Conservation (phyloP, 2,113 vertebrate species). For the Odobenus rosmarus region DNA sequence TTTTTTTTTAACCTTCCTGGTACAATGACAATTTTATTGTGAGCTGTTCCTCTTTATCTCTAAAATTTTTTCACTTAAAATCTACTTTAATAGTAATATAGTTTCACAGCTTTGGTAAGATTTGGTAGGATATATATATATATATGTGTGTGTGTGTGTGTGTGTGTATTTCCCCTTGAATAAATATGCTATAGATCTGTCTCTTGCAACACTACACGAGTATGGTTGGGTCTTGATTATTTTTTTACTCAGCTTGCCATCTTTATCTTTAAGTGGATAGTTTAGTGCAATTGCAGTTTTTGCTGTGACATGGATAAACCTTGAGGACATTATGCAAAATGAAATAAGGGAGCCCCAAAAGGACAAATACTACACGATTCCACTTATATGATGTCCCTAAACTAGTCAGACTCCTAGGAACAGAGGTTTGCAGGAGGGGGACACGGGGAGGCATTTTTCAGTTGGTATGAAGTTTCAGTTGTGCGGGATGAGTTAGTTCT, state of each 20-base stretch:
- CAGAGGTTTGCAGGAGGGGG: not conserved
- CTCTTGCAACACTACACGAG: no score
- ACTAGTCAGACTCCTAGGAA: not conserved
- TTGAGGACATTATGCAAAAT: not conserved
- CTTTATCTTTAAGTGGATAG: not conserved
- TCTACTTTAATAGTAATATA: not conserved
- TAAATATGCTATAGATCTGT: rapidly evolving
- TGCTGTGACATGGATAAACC: not conserved
- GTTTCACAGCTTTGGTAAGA: not conserved
- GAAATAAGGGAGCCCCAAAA: not conserved
- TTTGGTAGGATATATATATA: not conserved
- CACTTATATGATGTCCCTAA: not conserved
- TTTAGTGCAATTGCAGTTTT: rapidly evolving
- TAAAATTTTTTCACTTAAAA: not conserved
- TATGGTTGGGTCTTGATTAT: no score
- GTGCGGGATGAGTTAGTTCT: not conserved
- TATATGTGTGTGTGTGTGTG: not conserved
- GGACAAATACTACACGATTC: not conserved
- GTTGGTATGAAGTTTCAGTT: not conserved
- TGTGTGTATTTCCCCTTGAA: not conserved
- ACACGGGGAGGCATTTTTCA: rapidly evolving
- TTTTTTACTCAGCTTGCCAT: rapidly evolving
- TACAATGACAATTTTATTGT: not conserved
- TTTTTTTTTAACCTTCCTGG: not conserved
- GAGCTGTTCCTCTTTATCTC: not conserved